Evolutionary conservation across 2,113 vertebrate species (phyloP), one percentile per base, ranked within the genome.

Genomic region (Nicator chloris): DNA sequence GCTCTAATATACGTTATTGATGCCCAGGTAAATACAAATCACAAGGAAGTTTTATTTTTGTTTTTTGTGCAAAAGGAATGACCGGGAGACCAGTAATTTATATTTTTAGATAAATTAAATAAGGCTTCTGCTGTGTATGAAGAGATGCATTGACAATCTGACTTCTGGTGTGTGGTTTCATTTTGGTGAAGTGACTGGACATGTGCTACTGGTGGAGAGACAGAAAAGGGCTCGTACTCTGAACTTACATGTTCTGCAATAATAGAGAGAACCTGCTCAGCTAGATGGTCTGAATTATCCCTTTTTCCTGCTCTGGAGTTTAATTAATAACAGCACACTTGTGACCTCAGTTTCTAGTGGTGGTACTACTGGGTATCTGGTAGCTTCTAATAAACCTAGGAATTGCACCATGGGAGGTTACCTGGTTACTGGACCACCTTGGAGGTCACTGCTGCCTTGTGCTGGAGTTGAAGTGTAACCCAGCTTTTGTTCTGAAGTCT

Each of bases 1-100:
- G 99, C 99, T 23, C 98, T 99, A 97, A 99, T 99, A 97, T 99
- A 99, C 96, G 99, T 99, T 95, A 99, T 99, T 68, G 99, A 99
- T 76, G 99, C 99, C 89, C 99, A 99, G 99, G 99, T 99, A 97
- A 95, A 92, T 92, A 82, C 57, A 44, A 84, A 86, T 76, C 22
- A 18, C 35, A n/a, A 18, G 18, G 66, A 39, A 82, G 63, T 86
- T 94, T 65, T 65, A 45, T 83, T 73, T 92, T 66, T 73, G 44
- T 15, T 85, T 78, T 50, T 42, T 35, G 18, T 39, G 37, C 0
- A 0, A 71, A 66, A 72, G 65, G 61, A 30, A n/a, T 49, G 22
- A 11, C 82, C 0, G 0, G 50, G 75, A 80, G 78, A 49, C 37
- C 40, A 47, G 51, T 64, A 53, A 44, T 60, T 45, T 49, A 4